These are phyloP conservation scores for Andrena chrysosceles DNA, from an alignment of 2,888 invertebrate genomes.

Conservation along the genomic window DNA sequence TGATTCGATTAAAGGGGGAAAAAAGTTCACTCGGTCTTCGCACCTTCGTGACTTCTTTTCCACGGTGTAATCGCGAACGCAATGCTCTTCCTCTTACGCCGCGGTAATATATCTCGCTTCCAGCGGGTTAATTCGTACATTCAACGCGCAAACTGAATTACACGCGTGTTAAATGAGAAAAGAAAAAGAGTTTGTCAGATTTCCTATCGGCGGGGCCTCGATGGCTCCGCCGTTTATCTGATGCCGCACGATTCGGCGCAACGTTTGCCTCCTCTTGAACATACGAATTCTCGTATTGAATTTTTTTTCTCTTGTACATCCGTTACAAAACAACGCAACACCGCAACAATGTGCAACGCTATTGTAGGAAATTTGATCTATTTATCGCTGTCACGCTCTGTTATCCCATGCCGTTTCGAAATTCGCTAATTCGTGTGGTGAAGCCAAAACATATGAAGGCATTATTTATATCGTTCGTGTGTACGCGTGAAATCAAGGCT, in stretches of 20 bases:
- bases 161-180: background rate
- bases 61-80: background rate
- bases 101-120: background rate
- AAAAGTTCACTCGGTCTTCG: conserved; percentile 7
- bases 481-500: conserved; percentile 65
- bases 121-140: background rate
- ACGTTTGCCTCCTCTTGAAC: conserved; percentile 21
- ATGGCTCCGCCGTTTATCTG: no score
- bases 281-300: conserved; percentile 10
- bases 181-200: background rate
- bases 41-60: background rate
- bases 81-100: background rate
- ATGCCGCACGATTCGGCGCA: conserved; percentile 15
- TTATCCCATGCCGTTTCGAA: conserved; percentile 67
- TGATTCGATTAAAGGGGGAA: background rate
- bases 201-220: background rate
- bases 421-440: conserved; percentile 73
- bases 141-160: conserved; percentile 5
- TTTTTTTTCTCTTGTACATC: conserved; percentile 2
- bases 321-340: conserved; percentile 8
- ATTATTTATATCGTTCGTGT: conserved; percentile 70
- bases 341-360: conserved; percentile 15
- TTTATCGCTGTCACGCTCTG: conserved; percentile 28
- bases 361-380: conserved; percentile 32
- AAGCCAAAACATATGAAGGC: conserved; percentile 85